Evolutionary conservation across 2,888 invertebrate species (phyloP), one percentile per base, ranked within the genome.

Genomic region (Spisula subtruncata): DNA sequence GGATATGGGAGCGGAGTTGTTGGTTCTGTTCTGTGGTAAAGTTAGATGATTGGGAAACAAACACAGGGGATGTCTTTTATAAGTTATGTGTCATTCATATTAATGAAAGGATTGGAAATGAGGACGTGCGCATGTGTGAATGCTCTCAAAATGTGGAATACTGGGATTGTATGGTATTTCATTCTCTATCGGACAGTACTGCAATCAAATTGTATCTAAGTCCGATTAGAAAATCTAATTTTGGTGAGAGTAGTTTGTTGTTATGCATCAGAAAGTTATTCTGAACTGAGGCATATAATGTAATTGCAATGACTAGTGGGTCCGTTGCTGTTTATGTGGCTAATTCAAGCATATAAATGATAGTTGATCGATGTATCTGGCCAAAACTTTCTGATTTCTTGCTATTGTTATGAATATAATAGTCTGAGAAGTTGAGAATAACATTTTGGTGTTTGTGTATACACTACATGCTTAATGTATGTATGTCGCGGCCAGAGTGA

Each of bases 151-250:
- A 25, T 25, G 60, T 12, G 5, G 10, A 8, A 66, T 10, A 25
- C 60, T 4, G 25, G 5, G 60, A 12, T 25, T 66, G n/a, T 66
- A 25, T 60, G 60, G 60, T 66, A n/a, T n/a, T n/a, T n/a, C 25
- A 66, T 12, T 66, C 60, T 66, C 60, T 66, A 25, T 14, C 46
- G 81, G 51, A 56, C 82, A 14, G 0, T 4, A n/a, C 41, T 54
- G 85, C 85, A 85, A 85, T 85, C 80, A 85, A 85, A 85, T 85
- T 85, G 85, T 79, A 80, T 5, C 54, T 54, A 56, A 54, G 85
- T 85, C 79, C 80, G 51, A 6, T n/a, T 10, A 66, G 75, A 75
- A 75, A 35, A n/a, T n/a, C 18, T 71, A 14, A 71, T 29, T 32
- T 32, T 75, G 16, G n/a, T 32, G 35, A 75, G 29, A 35, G 41